Conservation (phyloP, 2,888 invertebrate species). For the Caenorhabditis plicata region DNA sequence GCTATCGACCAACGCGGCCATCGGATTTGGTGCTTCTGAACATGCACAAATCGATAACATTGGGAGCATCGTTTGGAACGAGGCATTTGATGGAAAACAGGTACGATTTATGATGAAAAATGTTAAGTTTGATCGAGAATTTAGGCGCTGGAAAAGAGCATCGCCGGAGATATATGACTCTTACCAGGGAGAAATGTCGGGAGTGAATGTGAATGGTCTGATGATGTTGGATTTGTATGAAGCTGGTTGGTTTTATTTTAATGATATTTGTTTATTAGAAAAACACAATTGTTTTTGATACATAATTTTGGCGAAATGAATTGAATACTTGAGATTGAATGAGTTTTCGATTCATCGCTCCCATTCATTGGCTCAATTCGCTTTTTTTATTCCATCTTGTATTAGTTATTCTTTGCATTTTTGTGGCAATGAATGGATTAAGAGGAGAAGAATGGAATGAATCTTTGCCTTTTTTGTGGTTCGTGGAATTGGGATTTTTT, state of each 20-base stretch:
- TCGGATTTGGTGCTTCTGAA: slow-evolving; percentile 54
- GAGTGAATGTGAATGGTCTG: slow-evolving; percentile 61
- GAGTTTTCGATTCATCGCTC: too few species aligned
- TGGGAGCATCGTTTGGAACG: slow-evolving; percentile 58
- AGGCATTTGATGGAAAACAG: slow-evolving; percentile 25
- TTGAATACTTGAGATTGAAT: too few species aligned
- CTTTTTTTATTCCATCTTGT: too few species aligned
- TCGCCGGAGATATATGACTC: slow-evolving; percentile 50
- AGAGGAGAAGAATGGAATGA: too few species aligned
- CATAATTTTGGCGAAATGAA: too few species aligned
- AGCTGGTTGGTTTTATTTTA: slow-evolving; percentile 36
- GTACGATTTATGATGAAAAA: slow-evolving; percentile 1
- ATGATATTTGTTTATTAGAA: too few species aligned
- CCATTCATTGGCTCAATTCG: too few species aligned
- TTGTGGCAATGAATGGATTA: too few species aligned
- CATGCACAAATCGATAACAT: slow-evolving; percentile 52
- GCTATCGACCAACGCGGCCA: slow-evolving; percentile 48
- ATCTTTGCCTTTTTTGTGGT: too few species aligned
- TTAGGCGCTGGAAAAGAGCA: slow-evolving; percentile 1
- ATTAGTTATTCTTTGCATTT: too few species aligned
- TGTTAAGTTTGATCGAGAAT: slow-evolving; percentile 4
- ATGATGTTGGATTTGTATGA: slow-evolving; percentile 57
- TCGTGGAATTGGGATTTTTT: too few species aligned
- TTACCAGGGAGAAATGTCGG: slow-evolving; percentile 57
- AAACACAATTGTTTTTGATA: too few species aligned